phyloP scores from a whole-genome alignment of 2,888 invertebrate genomes.

The Oeneis ivallda region DNA sequence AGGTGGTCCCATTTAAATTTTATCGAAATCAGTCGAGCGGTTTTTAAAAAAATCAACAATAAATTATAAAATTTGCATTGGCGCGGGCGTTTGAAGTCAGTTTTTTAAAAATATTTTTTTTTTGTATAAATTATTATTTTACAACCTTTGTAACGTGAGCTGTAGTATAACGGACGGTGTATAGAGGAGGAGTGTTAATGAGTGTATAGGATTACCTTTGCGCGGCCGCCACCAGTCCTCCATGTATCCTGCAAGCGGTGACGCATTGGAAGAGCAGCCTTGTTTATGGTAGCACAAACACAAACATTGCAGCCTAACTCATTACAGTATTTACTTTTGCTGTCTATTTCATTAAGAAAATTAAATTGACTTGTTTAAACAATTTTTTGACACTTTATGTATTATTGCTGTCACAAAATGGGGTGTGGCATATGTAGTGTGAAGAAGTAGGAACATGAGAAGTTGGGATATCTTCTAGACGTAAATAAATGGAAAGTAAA shows the following conservation, averaged over 20 bases:
- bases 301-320: slow-evolving; percentile 78
- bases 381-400: background rate
- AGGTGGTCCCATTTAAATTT: too few relatives aligned
- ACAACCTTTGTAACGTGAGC: background rate
- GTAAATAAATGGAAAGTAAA: background rate
- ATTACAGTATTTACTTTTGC: slow-evolving; percentile 77
- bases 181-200: slow-evolving; percentile 53
- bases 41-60: too few relatives aligned
- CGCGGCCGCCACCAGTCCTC: slow-evolving; percentile 99
- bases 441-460: too few relatives aligned
- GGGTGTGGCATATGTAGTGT: background rate
- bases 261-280: slow-evolving; percentile 89
- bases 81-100: too few relatives aligned
- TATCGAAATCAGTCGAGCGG: too few relatives aligned
- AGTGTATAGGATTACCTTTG: slow-evolving; percentile 91
- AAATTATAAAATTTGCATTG: too few relatives aligned
- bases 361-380: background rate
- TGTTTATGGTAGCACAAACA: slow-evolving; percentile 83
- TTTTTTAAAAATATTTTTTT: too few relatives aligned
- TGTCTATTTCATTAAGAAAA: slow-evolving; percentile 24
- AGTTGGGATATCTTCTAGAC: background rate
- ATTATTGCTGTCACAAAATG: slow-evolving; percentile 17
- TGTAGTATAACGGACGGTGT: too few relatives aligned
- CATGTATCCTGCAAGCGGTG: slow-evolving; percentile 97
- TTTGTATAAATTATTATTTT: too few relatives aligned